Base-by-base conservation (phyloP, 2,888 invertebrate species). In the Drosophila neonasuta region DNA sequence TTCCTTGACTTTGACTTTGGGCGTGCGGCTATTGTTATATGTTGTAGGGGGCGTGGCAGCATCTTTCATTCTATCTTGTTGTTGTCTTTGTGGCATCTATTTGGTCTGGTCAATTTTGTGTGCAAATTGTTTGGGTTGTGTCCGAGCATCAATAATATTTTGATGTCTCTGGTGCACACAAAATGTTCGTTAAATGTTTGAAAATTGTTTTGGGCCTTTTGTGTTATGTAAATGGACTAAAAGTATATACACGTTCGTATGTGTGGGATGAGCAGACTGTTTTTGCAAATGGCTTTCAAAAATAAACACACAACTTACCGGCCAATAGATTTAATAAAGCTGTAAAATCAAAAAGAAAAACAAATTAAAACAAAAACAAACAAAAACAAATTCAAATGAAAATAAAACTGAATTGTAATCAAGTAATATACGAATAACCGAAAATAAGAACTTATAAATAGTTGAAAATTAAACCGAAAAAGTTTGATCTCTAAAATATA, bases 61-160 rank as follows among this genome's bases (percentile, higher is more conserved):
- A 74, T 62, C 59, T 79, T 72, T 46, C 41, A 24, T 24, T 24
- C 24, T 6, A 24, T 24, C 24, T 24, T 73, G 61, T 68, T 67
- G 48, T 56, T 52, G 24, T 58, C 65, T 48, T 60, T 66, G 74
- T 29, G 61, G 56, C 57, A 50, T 73, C 56, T 49, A 67, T 68
- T 65, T 57, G 66, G 66, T 46, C 59, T 62, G 80, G 71, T 80
- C 80, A 76, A 74, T 71, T 81, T 66, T 82, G 78, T 77, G 80
- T 68, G 69, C 67, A 81, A 83, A 86, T 84, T 85, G 85, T 70
- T 77, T 72, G 87, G 87, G 87, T 54, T 79, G 82, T 68, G 75
- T 60, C 71, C 68, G 61, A 71, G 58, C 74, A 80, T 82, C 86
- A 69, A 80, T 78, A 86, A 86, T 80, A 83, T 80, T 74, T 71